Percentiles rank a stretch among this genome's conserved stretches.
These are phyloP conservation scores for Phthorimaea operculella DNA, from an alignment of 1,140 invertebrate genomes.

Conservation along the genomic window DNA sequence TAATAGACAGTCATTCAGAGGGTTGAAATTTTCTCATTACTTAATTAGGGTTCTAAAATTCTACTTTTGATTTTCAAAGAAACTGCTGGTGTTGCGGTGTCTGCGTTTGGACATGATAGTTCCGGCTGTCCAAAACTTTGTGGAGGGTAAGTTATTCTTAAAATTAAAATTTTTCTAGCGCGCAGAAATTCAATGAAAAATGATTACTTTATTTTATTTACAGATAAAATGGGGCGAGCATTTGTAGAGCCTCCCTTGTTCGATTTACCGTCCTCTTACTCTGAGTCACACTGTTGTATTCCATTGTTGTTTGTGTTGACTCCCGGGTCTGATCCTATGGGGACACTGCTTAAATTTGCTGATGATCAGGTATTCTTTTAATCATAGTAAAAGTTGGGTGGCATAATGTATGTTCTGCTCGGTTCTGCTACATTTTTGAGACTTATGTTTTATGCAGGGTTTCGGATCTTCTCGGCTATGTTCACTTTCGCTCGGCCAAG, in stretches of 20 bases:
- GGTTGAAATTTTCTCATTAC: too few species aligned
- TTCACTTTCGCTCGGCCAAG: constrained; percentile 93
- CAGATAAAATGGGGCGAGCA: constrained; percentile 74
- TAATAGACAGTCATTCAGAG: too few species aligned
- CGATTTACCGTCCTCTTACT: constrained; percentile 84
- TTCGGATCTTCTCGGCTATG: constrained; percentile 84
- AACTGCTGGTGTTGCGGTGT: constrained; percentile 81
- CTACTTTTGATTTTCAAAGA: too few species aligned
- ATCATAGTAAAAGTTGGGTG: too few species aligned
- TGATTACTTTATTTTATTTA: not conserved
- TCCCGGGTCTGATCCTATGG: constrained; percentile 92
- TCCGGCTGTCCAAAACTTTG: constrained; percentile 81
- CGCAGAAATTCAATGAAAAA: too few species aligned
- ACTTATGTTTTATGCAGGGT: constrained; percentile 62
- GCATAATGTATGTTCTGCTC: too few species aligned
- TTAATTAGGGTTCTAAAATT: too few species aligned
- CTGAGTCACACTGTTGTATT: constrained; percentile 84
- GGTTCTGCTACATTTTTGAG: too few species aligned
- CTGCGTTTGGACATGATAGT: constrained; percentile 91
- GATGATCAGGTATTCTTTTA: constrained; percentile 79
- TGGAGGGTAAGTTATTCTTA: constrained; percentile 69
- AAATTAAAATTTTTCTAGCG: too few species aligned
- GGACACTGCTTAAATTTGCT: constrained; percentile 86
- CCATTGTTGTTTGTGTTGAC: constrained; percentile 94
- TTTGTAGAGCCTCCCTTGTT: constrained; percentile 91